Evolutionary conservation across 2,888 invertebrate genomes (phyloP).

Genomic region (Melanotus villosus): DNA sequence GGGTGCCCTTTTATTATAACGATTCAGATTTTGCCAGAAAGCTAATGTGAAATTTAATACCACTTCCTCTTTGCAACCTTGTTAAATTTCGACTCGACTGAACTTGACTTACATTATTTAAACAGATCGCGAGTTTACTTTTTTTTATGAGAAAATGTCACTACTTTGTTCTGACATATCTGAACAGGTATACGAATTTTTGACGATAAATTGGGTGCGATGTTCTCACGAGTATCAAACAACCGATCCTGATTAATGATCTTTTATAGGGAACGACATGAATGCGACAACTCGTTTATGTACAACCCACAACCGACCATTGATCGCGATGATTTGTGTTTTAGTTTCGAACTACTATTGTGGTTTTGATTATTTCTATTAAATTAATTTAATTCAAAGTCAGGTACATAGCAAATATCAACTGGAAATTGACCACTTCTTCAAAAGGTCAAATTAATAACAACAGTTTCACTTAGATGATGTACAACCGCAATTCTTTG

Average conservation of each 20-base stretch:
- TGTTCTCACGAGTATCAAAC: constrained; percentile 55
- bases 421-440: too few species aligned
- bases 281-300: constrained; percentile 43
- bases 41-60: constrained; percentile 54
- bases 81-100: constrained; percentile 16
- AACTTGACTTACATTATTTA: not conserved
- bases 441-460: too few species aligned
- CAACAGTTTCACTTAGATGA: too few species aligned
- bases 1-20: constrained; percentile 57
- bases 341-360: too few species aligned
- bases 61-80: constrained; percentile 26
- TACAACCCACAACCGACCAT: constrained; percentile 47
- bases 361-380: too few species aligned
- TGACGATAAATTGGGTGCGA: constrained; percentile 20
- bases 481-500: too few species aligned
- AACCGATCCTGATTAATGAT: constrained; percentile 55
- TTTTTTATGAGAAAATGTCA: not conserved
- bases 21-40: constrained; percentile 56
- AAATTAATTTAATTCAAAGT: too few species aligned
- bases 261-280: constrained; percentile 35
- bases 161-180: not conserved
- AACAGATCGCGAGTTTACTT: not conserved
- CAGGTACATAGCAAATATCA: too few species aligned
- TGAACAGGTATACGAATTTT: not conserved
- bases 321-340: constrained; percentile 51